Evolutionary conservation across 2,888 invertebrate species (phyloP).

Genomic region (Tuberolachnus salignus): DNA sequence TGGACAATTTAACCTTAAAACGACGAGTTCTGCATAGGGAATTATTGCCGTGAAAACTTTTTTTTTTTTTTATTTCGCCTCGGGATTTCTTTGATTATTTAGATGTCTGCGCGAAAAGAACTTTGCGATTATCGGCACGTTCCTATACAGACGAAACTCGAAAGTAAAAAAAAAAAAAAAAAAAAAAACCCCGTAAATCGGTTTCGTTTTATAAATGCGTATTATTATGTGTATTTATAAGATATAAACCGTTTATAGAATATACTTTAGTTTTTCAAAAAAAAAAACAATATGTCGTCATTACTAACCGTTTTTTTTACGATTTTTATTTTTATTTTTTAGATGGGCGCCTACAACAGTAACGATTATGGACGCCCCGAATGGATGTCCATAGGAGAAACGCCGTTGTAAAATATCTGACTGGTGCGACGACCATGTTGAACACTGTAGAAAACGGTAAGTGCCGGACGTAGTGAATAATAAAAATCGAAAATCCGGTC

Average conservation of each 20-base stretch:
- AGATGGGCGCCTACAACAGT: conserved; percentile 21
- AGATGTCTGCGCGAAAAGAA: conserved; percentile 6
- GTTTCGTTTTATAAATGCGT: background rate
- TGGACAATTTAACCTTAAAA: conserved; percentile 54
- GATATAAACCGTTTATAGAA: background rate
- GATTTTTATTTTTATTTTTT: conserved; percentile 7
- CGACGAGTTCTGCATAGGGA: conserved; percentile 55
- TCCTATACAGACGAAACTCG: background rate
- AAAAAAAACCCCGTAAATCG: background rate
- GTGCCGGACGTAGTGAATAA: too few species aligned
- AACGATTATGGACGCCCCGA: conserved; percentile 12
- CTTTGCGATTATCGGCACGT: conserved; percentile 52
- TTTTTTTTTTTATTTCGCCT: conserved; percentile 13
- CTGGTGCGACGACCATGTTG: conserved; percentile 40
- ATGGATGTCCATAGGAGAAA: conserved; percentile 45
- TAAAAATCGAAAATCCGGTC: conserved; percentile 27
- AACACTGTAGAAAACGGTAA: conserved; percentile 54
- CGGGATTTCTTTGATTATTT: conserved; percentile 41
- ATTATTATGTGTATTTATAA: background rate
- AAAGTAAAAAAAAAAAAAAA: conserved; percentile 8
- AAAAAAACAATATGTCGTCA: too few species aligned
- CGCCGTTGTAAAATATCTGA: conserved; percentile 22
- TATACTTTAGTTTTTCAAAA: too few species aligned
- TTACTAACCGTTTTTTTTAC: background rate
- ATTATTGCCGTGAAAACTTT: conserved; percentile 12